Evolutionary conservation across 2,888 invertebrate genomes (phyloP), one percentile per base, ranked within the genome.

Genomic region (Steinernema scapterisci): DNA sequence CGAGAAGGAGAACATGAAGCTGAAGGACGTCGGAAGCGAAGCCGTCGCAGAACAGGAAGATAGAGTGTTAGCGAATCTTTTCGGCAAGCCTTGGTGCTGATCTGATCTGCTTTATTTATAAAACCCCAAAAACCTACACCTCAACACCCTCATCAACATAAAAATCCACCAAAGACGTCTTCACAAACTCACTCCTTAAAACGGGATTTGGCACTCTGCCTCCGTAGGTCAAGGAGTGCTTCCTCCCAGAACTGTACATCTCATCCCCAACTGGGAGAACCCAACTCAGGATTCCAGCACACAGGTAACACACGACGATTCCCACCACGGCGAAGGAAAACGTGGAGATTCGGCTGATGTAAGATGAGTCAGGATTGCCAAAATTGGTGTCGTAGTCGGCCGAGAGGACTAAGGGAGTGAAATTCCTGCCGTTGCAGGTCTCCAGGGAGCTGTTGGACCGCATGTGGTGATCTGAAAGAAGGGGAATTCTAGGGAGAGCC

Each of bases 391-490:
- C 63, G 31, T 63, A 63, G 27, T 27, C 31, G 25, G 27, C 25
- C 6, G 63, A 13, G 21, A 52, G 16, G 1, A 7, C 2, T 2
- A 52, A 11, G 7, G 16, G 19, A 11, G 19, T 52, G 52, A 21
- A 52, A 3, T 21, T 23, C 52, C 21, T 52, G 48, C 48, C 38
- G 1, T 31, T 31, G 27, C 63, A 63, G 63, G 9, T 63, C 16
- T 63, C 63, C 27, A 25, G 63, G n/a, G 63, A 31, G 1, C 31
- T 31, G 19, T 63, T 63, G 1, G 63, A 25, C 63, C 31, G 63
- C 16, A 63, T 27, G n/a, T 63, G 63, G 63, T 63, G 63, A 11
- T 31, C 63, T 63, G n/a, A 63, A 63, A 11, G 9, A 38, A n/a
- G n/a, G n/a, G n/a, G n/a, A n/a, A n/a, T n/a, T n/a, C n/a, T n/a